Percentiles rank a stretch among this genome's conserved stretches.
phyloP scores from a whole-genome alignment of 35 echinoderm and acorn worm species.

The Holothuria glaberrima region DNA sequence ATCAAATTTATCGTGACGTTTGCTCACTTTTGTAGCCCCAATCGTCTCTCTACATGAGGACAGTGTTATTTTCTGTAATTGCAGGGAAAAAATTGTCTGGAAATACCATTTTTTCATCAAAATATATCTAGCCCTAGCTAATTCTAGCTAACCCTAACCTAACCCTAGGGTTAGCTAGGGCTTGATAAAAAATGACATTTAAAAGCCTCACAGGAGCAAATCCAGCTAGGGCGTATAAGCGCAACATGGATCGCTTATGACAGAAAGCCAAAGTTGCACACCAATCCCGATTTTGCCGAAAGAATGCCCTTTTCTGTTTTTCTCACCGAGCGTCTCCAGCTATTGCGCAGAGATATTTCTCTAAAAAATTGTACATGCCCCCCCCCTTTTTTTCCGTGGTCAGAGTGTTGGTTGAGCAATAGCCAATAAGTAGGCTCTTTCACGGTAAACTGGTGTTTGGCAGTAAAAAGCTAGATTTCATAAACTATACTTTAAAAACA shows the following conservation, averaged over 20 bases:
- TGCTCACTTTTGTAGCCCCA: neutral
- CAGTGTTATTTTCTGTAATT: neutral
- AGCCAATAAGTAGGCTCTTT: neutral
- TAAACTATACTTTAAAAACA: neutral
- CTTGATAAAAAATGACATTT: neutral
- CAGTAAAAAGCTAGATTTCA: neutral
- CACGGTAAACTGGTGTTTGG: neutral
- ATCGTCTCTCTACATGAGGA: neutral
- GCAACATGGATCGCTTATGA: too few relatives aligned
- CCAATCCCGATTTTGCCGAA: too few relatives aligned
- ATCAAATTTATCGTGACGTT: neutral
- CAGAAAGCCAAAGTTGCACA: too few relatives aligned
- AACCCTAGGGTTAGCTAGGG: neutral
- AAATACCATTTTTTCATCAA: neutral
- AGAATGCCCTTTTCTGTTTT: too few relatives aligned
- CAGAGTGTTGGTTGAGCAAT: neutral
- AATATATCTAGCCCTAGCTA: neutral
- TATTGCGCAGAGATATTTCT: neutral
- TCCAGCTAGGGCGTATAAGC: too few relatives aligned
- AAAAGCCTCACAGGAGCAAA: neutral
- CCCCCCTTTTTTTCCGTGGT: neutral
- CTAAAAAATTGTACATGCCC: neutral
- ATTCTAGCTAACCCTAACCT: slow-evolving; percentile 19
- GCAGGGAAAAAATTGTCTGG: neutral
- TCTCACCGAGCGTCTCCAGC: neutral